Conservation (phyloP, 2,797 vertebrate genomes). For the Acomys russatus region DNA sequence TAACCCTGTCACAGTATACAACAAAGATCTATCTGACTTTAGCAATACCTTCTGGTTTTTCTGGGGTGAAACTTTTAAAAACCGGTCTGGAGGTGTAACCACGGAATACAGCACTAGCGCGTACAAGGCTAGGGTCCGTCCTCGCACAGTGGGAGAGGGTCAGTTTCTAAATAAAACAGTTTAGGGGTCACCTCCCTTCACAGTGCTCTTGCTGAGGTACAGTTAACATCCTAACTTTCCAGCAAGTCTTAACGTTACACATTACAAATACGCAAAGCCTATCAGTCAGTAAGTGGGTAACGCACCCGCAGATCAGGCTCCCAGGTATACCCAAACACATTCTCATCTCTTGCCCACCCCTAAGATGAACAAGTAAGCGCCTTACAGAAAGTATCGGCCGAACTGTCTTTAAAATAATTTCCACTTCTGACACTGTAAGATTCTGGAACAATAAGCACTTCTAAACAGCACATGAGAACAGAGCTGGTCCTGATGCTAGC, state of each 20-base stretch:
- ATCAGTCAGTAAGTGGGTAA: slow-evolving; percentile 9
- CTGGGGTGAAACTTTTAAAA: not conserved
- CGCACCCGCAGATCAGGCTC: not conserved
- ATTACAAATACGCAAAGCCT: slow-evolving; percentile 41
- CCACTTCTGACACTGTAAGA: slow-evolving; percentile 51
- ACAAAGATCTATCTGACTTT: slow-evolving; percentile 13
- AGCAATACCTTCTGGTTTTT: slow-evolving; percentile 38
- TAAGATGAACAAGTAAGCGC: not conserved
- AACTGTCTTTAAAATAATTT: slow-evolving; percentile 59
- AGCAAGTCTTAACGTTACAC: slow-evolving; percentile 12
- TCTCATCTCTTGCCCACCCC: slow-evolving; percentile 24
- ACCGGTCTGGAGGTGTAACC: not conserved
- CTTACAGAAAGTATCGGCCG: slow-evolving; percentile 29
- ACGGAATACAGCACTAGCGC: not conserved
- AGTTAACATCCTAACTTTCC: slow-evolving; percentile 42
- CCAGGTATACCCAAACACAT: not conserved
- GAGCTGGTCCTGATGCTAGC: not conserved
- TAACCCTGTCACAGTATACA: not conserved
- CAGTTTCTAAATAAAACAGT: slow-evolving; percentile 38
- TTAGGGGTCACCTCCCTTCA: not conserved
- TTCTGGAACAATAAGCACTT: slow-evolving; percentile 5
- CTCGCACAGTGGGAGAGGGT: not conserved
- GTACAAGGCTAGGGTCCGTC: too few relatives aligned
- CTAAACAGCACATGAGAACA: slow-evolving; percentile 16
- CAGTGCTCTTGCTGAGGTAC: not conserved